Evolutionary conservation across 2,113 vertebrate species (phyloP).

Genomic region (Eidolon helvum): DNA sequence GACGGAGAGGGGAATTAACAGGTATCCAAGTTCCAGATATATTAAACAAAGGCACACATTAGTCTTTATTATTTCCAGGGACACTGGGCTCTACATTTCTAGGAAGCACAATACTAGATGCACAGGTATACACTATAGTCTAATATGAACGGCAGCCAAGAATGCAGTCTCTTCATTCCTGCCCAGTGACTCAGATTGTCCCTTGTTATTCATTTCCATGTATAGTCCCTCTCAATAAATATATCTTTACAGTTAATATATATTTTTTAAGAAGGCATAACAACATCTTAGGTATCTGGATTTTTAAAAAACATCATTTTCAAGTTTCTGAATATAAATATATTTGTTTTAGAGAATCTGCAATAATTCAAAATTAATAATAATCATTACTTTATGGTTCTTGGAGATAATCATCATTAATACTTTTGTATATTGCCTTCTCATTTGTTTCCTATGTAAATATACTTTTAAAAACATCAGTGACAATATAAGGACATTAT

Average conservation of each 20-base stretch:
- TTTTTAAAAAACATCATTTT: background rate
- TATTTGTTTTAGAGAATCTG: background rate
- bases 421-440: background rate
- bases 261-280: background rate
- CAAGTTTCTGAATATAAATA: background rate
- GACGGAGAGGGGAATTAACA: background rate
- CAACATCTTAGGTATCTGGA: background rate
- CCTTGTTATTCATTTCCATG: background rate
- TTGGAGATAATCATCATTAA: background rate
- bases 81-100: background rate
- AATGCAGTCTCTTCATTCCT: background rate
- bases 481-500: background rate
- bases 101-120: background rate
- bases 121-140: background rate
- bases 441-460: background rate
- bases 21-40: background rate
- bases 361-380: background rate
- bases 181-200: background rate
- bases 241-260: background rate
- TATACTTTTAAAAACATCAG: background rate
- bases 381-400: background rate
- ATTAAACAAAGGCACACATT: background rate
- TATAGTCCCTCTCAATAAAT: background rate
- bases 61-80: background rate
- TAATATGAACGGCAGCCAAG: background rate